phyloP scores from a whole-genome alignment of 2,113 vertebrate genomes.

The Gila orcuttii region DNA sequence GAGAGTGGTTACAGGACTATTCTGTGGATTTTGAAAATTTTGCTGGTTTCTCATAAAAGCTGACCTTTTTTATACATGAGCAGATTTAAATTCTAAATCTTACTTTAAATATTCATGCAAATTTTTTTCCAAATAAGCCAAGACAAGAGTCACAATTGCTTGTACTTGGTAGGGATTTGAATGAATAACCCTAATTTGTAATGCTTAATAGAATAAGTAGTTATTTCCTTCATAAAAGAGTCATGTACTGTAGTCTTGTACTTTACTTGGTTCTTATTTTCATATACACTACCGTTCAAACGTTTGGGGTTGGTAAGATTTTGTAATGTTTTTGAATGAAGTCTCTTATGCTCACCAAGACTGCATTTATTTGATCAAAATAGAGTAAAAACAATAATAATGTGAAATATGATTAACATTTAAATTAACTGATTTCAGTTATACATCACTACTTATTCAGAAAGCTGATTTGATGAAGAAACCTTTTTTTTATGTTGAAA shows the following conservation, averaged over 20 bases:
- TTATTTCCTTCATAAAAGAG: neutral
- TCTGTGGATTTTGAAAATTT: neutral
- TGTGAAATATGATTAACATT: neutral
- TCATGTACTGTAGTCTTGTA: neutral
- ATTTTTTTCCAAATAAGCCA: neutral
- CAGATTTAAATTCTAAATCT: neutral
- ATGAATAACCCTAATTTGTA: neutral
- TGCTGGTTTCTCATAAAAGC: neutral
- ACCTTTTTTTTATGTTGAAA: neutral
- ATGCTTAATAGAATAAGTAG: neutral
- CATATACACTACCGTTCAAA: neutral
- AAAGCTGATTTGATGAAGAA: neutral
- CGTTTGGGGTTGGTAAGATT: neutral
- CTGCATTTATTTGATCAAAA: neutral
- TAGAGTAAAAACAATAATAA: no score
- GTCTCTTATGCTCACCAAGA: neutral
- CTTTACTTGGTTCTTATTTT: neutral
- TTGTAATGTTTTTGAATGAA: neutral
- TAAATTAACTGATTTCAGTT: neutral
- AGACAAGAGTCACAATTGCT: neutral
- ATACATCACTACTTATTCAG: no score
- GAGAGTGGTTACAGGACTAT: neutral
- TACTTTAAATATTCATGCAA: neutral
- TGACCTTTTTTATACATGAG: neutral
- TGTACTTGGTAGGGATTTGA: neutral